Base-by-base conservation (phyloP, 1,140 invertebrate species). In the Drosophila miranda region DNA sequence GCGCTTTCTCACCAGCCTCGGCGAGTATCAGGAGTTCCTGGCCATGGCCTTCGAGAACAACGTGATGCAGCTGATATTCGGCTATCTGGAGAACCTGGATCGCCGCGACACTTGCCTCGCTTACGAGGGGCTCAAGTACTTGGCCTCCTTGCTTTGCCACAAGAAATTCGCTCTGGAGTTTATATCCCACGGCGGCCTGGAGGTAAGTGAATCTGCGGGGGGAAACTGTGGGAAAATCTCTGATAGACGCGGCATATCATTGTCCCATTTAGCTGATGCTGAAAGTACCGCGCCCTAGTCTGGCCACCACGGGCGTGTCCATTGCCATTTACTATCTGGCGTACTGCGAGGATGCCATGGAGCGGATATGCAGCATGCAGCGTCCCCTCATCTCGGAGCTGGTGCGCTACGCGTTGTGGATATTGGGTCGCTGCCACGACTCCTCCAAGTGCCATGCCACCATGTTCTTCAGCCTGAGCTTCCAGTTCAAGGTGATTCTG, bases 141-240 rank as follows among this genome's bases (percentile, higher is more conserved):
- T 99, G 3, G 96, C 97, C 0, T 96, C 98, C 1, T 91, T 99
- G 45, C 92, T 99, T 0, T 99, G 98, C 82, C 98, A 99, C 91
- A 99, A 99, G 91, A 99, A 99, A 91, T 99, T 99, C 92, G 97
- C 97, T 0, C 95, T 99, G 8, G 98, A 99, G 90, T 99, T 99
- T 91, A 94, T 99, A 11, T 94, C 95, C 56, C 93, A 95, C 76
- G 95, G 95, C 42, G 98, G 98, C 3, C 90, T 99, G 46, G 95
- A 97, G 92, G 94, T 94, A 62, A 80, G 80, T 58, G 38, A 1
- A 16, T 13, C 1, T 30, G 3, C 0, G 2, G 8, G 30, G 66
- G 43, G 59, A 52, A 14, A 11, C 3, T 48, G 1, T 8, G 54
- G 43, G 9, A 3, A 9, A 11, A 53, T 8, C 13, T 19, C n/a